Conservation (phyloP, 2,113 vertebrate species). For the Enhydra lutris region DNA sequence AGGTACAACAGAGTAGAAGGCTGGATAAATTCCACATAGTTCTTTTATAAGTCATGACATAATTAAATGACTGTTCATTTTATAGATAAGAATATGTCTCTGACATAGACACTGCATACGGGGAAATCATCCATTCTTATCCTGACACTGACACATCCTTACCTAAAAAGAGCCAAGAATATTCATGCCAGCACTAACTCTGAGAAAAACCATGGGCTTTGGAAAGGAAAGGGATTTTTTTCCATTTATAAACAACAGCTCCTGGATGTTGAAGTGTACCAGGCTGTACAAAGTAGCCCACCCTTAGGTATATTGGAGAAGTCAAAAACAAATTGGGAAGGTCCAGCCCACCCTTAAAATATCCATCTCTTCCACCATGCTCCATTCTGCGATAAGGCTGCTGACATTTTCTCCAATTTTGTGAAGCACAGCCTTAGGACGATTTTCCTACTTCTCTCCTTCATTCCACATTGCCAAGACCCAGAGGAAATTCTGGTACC, state of each 20-base stretch:
- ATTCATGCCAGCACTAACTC: not conserved
- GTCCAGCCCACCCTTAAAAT: not conserved
- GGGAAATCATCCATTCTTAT: not conserved
- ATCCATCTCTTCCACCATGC: rapidly evolving
- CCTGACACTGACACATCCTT: slow-evolving; percentile 8
- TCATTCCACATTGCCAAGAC: not conserved
- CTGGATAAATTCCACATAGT: slow-evolving; percentile 19
- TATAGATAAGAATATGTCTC: slow-evolving; percentile 47
- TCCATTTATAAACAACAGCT: slow-evolving; percentile 14
- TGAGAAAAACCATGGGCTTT: not conserved
- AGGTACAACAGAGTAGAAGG: slow-evolving; percentile 52
- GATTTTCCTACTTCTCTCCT: not conserved
- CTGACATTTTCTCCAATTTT: not conserved
- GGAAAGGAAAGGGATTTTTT: not conserved
- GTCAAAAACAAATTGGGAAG: not conserved
- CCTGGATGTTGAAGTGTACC: not conserved
- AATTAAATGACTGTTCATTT: slow-evolving; percentile 67
- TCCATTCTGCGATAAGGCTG: not conserved
- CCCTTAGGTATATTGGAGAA: not conserved
- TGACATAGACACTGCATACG: slow-evolving; percentile 24
- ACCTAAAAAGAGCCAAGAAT: not conserved
- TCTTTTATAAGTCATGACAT: slow-evolving; percentile 59
- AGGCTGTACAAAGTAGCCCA: not conserved
- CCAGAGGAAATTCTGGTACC: not conserved
- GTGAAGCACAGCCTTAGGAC: not conserved